Evolutionary conservation across 2,888 invertebrate species (phyloP), one percentile per base, ranked within the genome.

Genomic region (Tetropium fuscum): DNA sequence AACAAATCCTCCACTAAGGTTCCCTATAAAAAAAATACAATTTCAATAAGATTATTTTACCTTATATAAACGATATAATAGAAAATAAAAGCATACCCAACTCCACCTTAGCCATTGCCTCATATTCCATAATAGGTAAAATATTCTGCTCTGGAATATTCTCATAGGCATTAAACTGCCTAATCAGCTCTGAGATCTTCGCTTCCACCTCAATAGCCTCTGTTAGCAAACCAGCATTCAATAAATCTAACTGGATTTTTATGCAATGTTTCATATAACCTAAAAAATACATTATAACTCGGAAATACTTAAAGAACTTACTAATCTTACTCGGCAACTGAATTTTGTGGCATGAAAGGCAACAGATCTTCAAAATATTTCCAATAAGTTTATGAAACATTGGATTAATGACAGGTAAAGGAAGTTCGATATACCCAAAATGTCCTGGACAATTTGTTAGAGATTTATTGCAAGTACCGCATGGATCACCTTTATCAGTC

Each of bases 381-480:
- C 86, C 87, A 11, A 97, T 84, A 20, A 88, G 85, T 74, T 89
- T 90, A 63, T 92, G 90, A 74, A 95, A 95, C 41, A 98, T 77
- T 0, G 98, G 98, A 84, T 98, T 98, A 56, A 94, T 90, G 0
- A 95, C 92, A 0, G 95, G 89, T 7, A 97, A 82, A 0, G 95
- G 94, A 1, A 99, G 83, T 67, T 93, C 92, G 63, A 99, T 96
- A 77, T 97, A 95, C 0, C 98, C 98, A 81, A 95, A 90, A 82
- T 99, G 99, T 0, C 99, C 99, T 0, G 92, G 88, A 77, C 98
- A 98, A 63, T 86, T 83, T 4, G 85, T 77, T 38, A 87, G 78
- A 11, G 85, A 85, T 66, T 88, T 86, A 6, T 87, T 85, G 76
- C 98, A 98, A 4, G 96, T 97, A 2, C 83, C 83, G 79, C 98